Evolutionary conservation across 2,113 vertebrate species (phyloP).

Genomic region (Oryzias woworae): DNA sequence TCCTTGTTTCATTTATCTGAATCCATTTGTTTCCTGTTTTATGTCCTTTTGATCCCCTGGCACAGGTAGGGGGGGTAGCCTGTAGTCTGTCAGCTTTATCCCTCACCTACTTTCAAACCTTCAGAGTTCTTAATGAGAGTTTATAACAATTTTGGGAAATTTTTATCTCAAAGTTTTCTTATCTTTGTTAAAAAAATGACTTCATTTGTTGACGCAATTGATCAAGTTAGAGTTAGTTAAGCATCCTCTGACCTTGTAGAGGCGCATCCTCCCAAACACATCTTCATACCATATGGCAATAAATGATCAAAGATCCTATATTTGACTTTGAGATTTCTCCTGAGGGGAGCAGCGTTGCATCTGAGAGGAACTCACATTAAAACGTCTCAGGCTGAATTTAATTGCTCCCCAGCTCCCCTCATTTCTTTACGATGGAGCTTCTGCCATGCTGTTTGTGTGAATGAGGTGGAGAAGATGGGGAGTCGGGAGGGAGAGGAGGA

Average conservation of each 20-base stretch:
- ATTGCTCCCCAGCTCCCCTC: constrained; percentile 66
- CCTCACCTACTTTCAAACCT: too few relatives aligned
- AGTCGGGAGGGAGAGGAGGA: background rate
- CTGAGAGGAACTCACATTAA: constrained; percentile 59
- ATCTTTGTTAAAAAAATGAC: too few relatives aligned
- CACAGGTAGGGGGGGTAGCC: too few relatives aligned
- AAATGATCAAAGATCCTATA: constrained; percentile 65
- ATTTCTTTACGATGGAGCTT: constrained; percentile 64
- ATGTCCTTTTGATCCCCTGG: too few relatives aligned
- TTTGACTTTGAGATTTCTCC: constrained; percentile 72
- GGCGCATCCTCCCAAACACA: background rate
- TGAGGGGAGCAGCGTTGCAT: constrained; percentile 42
- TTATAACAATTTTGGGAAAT: background rate
- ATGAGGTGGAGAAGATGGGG: constrained; percentile 4
- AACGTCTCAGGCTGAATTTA: constrained; percentile 69
- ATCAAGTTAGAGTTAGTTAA: constrained; percentile 29
- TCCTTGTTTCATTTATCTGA: too few relatives aligned
- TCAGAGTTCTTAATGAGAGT: too few relatives aligned
- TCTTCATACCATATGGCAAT: constrained; percentile 51
- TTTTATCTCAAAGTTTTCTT: background rate
- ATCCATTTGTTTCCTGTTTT: too few relatives aligned
- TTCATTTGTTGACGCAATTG: background rate
- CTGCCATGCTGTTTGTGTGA: constrained; percentile 38
- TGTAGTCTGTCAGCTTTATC: too few relatives aligned
- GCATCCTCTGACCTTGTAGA: constrained; percentile 55